Percentiles rank a stretch among this genome's conserved stretches.
Evolutionary conservation across 2,888 invertebrate genomes (phyloP).

Genomic region (Epistrophe grossulariae): DNA sequence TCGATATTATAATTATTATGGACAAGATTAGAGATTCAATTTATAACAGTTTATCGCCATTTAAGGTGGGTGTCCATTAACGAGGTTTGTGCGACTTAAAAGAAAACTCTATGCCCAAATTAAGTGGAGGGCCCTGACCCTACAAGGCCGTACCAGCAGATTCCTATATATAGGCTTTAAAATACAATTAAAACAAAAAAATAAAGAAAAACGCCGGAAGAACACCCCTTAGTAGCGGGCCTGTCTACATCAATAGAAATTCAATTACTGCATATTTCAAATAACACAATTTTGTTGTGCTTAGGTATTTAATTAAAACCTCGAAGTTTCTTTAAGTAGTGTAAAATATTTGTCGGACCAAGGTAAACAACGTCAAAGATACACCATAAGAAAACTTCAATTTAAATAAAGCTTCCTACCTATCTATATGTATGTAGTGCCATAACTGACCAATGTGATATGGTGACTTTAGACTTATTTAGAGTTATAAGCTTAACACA

Average conservation of each 20-base stretch:
- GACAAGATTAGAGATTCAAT: too few relatives aligned
- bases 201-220: too few relatives aligned
- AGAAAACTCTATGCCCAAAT: too few relatives aligned
- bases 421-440: background rate
- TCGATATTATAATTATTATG: too few relatives aligned
- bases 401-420: background rate
- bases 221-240: background rate
- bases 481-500: slow-evolving; percentile 2
- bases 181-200: too few relatives aligned
- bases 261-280: background rate
- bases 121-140: too few relatives aligned
- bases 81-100: too few relatives aligned
- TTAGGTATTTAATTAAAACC: background rate
- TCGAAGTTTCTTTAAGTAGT: slow-evolving; percentile 3
- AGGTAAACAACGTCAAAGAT: slow-evolving; percentile 41
- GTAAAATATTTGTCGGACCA: slow-evolving; percentile 34
- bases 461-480: background rate
- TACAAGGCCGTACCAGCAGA: too few relatives aligned
- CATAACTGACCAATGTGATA: slow-evolving; percentile 9
- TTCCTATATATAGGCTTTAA: too few relatives aligned
- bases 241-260: background rate
- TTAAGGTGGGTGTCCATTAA: too few relatives aligned
- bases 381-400: background rate
- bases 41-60: too few relatives aligned
- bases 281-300: background rate